Percentiles rank a stretch among this genome's conserved stretches.
phyloP scores from a whole-genome alignment of 2,113 vertebrate genomes.

The Bos javanicus region DNA sequence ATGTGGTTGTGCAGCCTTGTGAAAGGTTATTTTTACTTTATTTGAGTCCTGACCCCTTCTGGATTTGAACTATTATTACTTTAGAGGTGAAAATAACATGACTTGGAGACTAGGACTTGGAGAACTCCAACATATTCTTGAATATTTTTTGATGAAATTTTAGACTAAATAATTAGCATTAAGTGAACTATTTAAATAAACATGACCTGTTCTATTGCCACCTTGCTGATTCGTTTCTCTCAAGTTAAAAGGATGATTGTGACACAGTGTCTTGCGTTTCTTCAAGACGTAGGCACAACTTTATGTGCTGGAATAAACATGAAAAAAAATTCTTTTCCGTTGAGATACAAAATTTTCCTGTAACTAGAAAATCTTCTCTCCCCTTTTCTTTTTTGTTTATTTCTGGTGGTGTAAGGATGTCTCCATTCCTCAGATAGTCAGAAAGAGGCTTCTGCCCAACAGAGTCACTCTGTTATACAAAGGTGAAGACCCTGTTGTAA shows the following conservation, averaged over 20 bases:
- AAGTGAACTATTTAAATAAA: not conserved
- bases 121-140: not conserved
- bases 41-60: not conserved
- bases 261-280: not conserved
- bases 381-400: not conserved
- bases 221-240: not conserved
- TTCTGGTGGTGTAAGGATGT: not conserved
- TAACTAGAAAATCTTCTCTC: not conserved
- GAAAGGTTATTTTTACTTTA: not conserved
- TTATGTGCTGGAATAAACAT: not conserved
- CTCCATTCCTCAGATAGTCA: not conserved
- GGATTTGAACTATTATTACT: not conserved
- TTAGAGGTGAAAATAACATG: not conserved
- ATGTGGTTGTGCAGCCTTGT: not conserved
- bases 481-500: not conserved
- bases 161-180: not conserved
- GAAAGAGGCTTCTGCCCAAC: not conserved
- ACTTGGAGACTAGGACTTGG: not conserved
- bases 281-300: not conserved
- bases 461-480: not conserved
- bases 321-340: not conserved
- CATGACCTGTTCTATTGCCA: not conserved
- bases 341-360: not conserved
- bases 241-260: not conserved
- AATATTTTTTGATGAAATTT: not conserved